These are phyloP conservation scores for Staurois parvus DNA, from an alignment of 2,797 vertebrate genomes.

Conservation along the genomic window DNA sequence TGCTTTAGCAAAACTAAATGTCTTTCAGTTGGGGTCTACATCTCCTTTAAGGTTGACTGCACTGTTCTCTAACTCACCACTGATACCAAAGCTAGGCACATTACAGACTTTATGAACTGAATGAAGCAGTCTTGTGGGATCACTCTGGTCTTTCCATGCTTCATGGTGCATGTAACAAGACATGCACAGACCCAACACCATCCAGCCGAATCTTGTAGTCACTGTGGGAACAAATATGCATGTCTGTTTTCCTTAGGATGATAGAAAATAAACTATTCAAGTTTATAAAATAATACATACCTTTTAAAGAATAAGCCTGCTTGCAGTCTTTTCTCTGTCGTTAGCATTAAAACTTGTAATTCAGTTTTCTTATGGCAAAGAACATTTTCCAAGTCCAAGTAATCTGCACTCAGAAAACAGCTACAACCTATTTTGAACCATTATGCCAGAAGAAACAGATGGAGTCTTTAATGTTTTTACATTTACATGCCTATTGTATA, in stretches of 20 bases:
- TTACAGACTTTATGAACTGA: not conserved
- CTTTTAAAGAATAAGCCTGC: no score
- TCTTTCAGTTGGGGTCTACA: not conserved
- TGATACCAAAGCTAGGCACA: not conserved
- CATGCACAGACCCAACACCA: slow-evolving; percentile 10
- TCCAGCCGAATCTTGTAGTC: not conserved
- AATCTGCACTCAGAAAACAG: no score
- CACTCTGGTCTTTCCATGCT: slow-evolving; percentile 5
- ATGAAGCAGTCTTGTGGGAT: slow-evolving; percentile 9
- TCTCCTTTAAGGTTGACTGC: not conserved
- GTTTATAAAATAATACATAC: no score
- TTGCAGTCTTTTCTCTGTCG: no score
- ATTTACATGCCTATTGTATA: no score
- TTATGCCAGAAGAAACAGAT: no score
- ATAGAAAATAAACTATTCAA: not conserved
- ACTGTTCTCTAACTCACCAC: not conserved
- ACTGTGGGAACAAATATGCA: not conserved
- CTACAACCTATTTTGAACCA: no score
- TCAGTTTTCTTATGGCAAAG: no score
- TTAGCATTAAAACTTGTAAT: no score
- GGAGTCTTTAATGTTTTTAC: no score
- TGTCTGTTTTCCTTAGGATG: not conserved
- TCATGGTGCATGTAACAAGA: slow-evolving; percentile 19
- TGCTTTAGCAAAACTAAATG: not conserved
- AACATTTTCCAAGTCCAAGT: no score